Base-by-base conservation (phyloP, 2,888 invertebrate genomes). In the Caenorhabditis sp. region DNA sequence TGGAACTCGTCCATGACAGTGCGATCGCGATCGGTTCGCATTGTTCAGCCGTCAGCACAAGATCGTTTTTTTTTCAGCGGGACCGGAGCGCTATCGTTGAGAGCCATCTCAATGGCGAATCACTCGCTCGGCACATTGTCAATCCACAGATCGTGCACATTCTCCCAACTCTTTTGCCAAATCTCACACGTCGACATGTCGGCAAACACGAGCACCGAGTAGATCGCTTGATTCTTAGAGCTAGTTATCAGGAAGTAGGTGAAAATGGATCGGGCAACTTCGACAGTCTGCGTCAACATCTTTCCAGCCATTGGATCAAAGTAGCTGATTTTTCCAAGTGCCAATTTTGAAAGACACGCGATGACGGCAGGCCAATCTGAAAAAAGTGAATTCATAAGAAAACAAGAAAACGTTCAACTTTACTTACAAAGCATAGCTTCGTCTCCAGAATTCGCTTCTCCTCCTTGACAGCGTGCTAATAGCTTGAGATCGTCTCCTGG, bases 111-210 rank as follows among this genome's bases (percentile, higher is more conserved):
- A 6, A 82, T 9, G 0, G 53, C 72, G 15, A 69, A 61, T 11
- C 80, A 51, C 32, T 85, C 85, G 22, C 55, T 69, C 3, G 82
- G 82, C 26, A 82, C 60, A 37, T 83, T 83, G 4, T 83, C 82
- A 26, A 86, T 84, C 84, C 84, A 86, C 6, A 86, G 51, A 74
- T 86, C 86, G 18, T 64, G 79, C 2, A 76, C 55, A 20, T 47
- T 35, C 8, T 61, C 13, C 86, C 86, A 86, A 6, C 47, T 55
- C 20, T 76, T 76, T 22, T 65, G 62, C 56, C 61, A 69, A 37
- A 81, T 61, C 40, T 81, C 70, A 32, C 71, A 60, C 0, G 76
- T 81, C 20, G 72, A 67, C 11, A 60, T 22, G 18, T 82, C 69
- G 15, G 60, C 22, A 35, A 62, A 74, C 6, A 78, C 28, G 9